phyloP scores from a whole-genome alignment of 2,888 invertebrate species.

The Torymus auratus region DNA sequence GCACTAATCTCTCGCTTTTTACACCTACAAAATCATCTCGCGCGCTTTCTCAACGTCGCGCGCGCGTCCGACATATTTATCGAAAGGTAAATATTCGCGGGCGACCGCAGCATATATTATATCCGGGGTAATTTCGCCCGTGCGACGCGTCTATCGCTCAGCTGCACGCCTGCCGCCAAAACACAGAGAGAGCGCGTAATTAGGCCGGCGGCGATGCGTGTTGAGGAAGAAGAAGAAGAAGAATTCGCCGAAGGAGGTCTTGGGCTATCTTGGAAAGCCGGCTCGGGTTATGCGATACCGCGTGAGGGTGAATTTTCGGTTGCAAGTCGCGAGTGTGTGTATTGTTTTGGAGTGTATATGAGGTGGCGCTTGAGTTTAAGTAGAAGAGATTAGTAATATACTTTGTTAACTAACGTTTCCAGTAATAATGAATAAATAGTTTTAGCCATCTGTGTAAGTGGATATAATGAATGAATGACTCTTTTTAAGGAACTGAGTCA shows the following conservation, averaged over 20 bases:
- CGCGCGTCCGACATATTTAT: background rate
- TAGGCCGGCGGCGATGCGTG: constrained; percentile 25
- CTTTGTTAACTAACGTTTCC: no score
- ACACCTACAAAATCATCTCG: constrained; percentile 5
- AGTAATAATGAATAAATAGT: background rate
- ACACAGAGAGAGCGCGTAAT: constrained; percentile 25
- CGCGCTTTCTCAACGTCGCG: background rate
- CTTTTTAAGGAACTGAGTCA: constrained; percentile 24
- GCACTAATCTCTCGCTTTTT: constrained; percentile 15
- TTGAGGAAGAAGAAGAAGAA: constrained; percentile 21
- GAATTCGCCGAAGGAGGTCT: background rate
- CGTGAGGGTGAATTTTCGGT: no score
- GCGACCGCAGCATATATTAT: background rate
- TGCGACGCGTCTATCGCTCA: constrained; percentile 27
- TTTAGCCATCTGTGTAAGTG: background rate
- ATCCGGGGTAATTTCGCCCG: constrained; percentile 11
- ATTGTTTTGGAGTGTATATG: no score
- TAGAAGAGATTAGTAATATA: no score
- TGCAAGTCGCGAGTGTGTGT: no score
- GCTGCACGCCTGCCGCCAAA: constrained; percentile 3
- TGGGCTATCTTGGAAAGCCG: no score
- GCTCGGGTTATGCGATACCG: no score
- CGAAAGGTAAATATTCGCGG: constrained; percentile 26
- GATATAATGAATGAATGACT: constrained; percentile 10
- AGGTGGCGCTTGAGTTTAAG: no score